Conservation (phyloP, 2,797 vertebrate species). For the Geotrypetes seraphini region DNA sequence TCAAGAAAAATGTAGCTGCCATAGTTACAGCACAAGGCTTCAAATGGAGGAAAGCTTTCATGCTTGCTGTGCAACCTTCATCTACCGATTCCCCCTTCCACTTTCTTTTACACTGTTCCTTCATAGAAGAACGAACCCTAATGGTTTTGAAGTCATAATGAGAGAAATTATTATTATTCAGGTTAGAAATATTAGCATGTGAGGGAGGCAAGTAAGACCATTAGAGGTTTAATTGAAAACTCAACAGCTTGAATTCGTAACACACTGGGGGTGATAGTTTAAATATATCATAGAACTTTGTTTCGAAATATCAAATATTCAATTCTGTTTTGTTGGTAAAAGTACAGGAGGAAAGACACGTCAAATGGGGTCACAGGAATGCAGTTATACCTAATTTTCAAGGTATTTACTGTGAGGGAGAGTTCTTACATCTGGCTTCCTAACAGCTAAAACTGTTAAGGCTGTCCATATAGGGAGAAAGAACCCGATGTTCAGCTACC, state of each 20-base stretch:
- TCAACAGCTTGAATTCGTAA: conserved; percentile 20
- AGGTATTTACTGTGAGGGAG: too few relatives aligned
- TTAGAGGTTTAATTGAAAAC: conserved; percentile 35
- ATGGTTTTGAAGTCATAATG: conserved; percentile 28
- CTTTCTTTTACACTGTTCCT: conserved; percentile 18
- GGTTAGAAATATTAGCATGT: conserved; percentile 20
- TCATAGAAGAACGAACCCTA: conserved; percentile 47
- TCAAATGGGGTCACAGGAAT: too few relatives aligned
- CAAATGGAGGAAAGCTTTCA: too few relatives aligned
- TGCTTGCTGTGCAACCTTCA: conserved; percentile 38
- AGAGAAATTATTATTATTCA: conserved; percentile 29
- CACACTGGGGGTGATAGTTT: conserved; percentile 1
- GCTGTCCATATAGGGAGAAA: too few relatives aligned
- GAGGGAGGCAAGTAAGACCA: conserved; percentile 22
- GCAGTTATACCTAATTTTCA: too few relatives aligned
- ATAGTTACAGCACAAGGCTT: too few relatives aligned
- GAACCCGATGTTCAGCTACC: too few relatives aligned
- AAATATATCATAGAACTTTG: conserved; percentile 17
- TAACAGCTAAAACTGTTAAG: too few relatives aligned
- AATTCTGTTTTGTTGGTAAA: too few relatives aligned
- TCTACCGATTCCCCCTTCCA: conserved; percentile 17
- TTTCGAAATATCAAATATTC: conserved; percentile 6
- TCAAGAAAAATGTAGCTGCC: too few relatives aligned
- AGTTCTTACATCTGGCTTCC: too few relatives aligned
- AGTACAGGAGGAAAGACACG: too few relatives aligned